Evolutionary conservation across 2,797 vertebrate species (phyloP).

Genomic region (Rhabdomys pumilio): DNA sequence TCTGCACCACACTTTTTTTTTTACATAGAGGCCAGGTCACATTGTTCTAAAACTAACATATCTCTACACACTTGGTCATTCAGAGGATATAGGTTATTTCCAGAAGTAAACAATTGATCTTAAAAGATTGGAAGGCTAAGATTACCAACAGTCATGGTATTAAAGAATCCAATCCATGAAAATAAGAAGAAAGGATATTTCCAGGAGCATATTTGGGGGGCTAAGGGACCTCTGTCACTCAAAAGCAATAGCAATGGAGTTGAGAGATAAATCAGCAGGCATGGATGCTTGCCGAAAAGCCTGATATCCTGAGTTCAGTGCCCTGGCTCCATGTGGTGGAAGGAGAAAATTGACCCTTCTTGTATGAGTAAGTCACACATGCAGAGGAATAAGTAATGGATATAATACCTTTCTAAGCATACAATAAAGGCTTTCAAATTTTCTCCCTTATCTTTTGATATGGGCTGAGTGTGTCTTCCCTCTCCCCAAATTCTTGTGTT

Average conservation of each 20-base stretch:
- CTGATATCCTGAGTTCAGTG: background rate
- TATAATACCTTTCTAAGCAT: background rate
- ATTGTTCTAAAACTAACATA: background rate
- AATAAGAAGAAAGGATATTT: background rate
- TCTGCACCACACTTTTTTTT: too few species aligned
- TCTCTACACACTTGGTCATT: background rate
- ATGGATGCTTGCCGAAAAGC: background rate
- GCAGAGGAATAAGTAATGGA: background rate
- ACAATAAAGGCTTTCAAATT: background rate
- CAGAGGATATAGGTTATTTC: background rate
- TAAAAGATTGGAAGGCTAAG: background rate
- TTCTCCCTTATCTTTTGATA: background rate
- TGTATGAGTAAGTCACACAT: background rate
- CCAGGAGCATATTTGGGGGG: background rate
- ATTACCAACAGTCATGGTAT: too few species aligned
- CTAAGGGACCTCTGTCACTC: background rate
- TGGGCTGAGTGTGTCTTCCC: too few species aligned
- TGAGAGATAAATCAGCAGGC: background rate
- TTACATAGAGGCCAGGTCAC: rapidly evolving
- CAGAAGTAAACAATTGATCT: slow-evolving; percentile 33
- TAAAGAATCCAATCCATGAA: background rate
- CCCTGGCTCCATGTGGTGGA: too few species aligned
- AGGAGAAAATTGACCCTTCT: background rate
- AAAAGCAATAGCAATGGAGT: background rate
- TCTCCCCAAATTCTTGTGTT: background rate